A percentile compares a stretch with the other conserved stretches of the same genome.
Evolutionary conservation across 1,140 invertebrate species (phyloP).

Genomic region (Trachymyrmex septentrionalis): DNA sequence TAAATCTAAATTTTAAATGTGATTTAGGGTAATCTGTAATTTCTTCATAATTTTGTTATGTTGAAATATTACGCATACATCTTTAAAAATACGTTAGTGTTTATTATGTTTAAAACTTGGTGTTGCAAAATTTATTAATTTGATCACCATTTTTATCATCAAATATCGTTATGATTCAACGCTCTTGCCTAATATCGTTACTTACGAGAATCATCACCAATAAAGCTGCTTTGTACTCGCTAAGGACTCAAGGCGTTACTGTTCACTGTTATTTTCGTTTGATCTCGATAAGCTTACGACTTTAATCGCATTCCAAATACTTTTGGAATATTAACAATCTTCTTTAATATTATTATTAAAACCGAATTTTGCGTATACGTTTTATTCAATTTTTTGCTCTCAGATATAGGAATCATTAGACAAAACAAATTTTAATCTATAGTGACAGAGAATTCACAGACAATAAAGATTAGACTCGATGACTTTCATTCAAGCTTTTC

Average conservation of each 20-base stretch:
- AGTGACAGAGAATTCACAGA: constrained; percentile 48
- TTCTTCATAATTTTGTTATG: no score
- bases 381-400: constrained; percentile 3
- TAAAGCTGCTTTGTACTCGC: constrained; percentile 22
- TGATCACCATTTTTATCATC: background rate
- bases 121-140: constrained; percentile 6
- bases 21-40: no score
- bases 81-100: background rate
- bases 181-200: background rate
- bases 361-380: background rate
- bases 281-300: background rate
- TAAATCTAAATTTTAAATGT: no score
- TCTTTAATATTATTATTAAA: background rate
- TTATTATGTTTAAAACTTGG: constrained; percentile 1
- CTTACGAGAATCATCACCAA: constrained; percentile 6
- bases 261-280: constrained; percentile 22
- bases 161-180: constrained; percentile 11
- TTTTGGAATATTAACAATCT: background rate
- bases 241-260: background rate
- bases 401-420: background rate
- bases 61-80: no score
- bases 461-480: constrained; percentile 60
- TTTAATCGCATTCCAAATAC: constrained; percentile 5
- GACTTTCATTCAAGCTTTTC: constrained; percentile 31
- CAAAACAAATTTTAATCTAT: constrained; percentile 57